Percentiles rank a stretch among this genome's conserved stretches.
These are phyloP conservation scores for Troides oblongomaculatus DNA, from an alignment of 2,888 invertebrate species.

Conservation along the genomic window DNA sequence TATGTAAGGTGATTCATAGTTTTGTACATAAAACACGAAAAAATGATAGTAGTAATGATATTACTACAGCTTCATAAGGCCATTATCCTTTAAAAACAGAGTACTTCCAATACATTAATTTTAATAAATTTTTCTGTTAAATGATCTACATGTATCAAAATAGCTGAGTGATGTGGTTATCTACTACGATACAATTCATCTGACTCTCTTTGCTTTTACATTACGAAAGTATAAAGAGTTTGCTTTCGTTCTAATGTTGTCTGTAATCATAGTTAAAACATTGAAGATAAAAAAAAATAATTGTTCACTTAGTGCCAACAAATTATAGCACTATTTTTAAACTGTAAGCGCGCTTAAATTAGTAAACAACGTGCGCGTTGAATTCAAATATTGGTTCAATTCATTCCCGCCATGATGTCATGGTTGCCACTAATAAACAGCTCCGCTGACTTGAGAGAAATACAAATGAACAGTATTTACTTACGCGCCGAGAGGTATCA, in stretches of 20 bases:
- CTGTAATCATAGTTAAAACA: neutral
- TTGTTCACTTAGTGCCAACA: neutral
- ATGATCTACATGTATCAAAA: too few relatives aligned
- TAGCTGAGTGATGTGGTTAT: too few relatives aligned
- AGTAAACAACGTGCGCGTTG: neutral
- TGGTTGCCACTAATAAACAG: conserved; percentile 6
- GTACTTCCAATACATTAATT: too few relatives aligned
- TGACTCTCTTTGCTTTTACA: neutral
- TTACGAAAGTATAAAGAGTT: neutral
- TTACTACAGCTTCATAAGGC: too few relatives aligned
- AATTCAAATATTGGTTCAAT: conserved; percentile 1
- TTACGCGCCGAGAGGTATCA: conserved; percentile 2
- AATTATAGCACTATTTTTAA: neutral
- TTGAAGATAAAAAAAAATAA: neutral
- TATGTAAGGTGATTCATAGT: neutral
- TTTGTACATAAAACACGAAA: neutral
- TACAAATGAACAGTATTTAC: conserved; percentile 8
- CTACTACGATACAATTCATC: neutral
- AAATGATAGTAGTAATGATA: too few relatives aligned
- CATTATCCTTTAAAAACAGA: too few relatives aligned
- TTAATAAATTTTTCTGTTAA: neutral
- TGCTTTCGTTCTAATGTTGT: neutral
- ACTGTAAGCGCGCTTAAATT: neutral
- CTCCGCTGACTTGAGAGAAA: conserved; percentile 4
- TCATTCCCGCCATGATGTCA: conserved; percentile 1